A percentile compares a stretch with the other conserved stretches of the same genome.
Conservation (phyloP, 2,113 vertebrate genomes). For the Siniperca knerii region DNA sequence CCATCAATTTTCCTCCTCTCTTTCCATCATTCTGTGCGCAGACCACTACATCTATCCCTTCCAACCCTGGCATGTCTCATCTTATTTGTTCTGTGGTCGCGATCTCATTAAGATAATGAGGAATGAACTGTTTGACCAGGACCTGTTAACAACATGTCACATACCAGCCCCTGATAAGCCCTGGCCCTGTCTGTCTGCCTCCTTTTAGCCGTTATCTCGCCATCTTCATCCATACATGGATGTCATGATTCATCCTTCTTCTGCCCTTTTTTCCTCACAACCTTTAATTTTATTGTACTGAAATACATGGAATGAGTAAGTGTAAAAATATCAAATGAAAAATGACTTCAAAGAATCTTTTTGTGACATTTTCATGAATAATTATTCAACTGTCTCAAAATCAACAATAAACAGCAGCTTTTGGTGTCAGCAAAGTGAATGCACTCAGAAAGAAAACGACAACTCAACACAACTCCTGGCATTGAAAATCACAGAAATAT, state of each 20-base stretch:
- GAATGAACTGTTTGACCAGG: conserved; percentile 69
- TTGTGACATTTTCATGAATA: conserved; percentile 43
- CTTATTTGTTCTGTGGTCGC: conserved; percentile 58
- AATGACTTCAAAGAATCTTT: conserved; percentile 38
- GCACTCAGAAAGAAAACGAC: neutral
- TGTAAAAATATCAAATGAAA: conserved; percentile 36
- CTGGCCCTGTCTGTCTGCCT: conserved; percentile 33
- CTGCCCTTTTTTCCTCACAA: neutral
- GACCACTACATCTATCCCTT: conserved; percentile 47
- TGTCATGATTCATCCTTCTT: conserved; percentile 38
- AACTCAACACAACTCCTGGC: neutral
- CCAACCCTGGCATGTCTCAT: conserved; percentile 46
- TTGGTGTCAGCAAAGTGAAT: conserved; percentile 6
- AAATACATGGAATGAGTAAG: conserved; percentile 4
- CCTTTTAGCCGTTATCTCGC: conserved; percentile 19
- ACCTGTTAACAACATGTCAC: conserved; percentile 65
- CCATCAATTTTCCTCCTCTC: conserved; percentile 38
- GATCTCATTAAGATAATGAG: conserved; percentile 81
- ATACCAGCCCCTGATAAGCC: conserved; percentile 61
- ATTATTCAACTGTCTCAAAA: conserved; percentile 30
- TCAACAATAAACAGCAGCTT: conserved; percentile 29
- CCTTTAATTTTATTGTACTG: conserved; percentile 23
- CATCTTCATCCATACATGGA: conserved; percentile 23
- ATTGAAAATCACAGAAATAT: neutral
- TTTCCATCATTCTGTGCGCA: conserved; percentile 31